phyloP scores from a whole-genome alignment of 2,797 vertebrate genomes.

The Thaleichthys pacificus region DNA sequence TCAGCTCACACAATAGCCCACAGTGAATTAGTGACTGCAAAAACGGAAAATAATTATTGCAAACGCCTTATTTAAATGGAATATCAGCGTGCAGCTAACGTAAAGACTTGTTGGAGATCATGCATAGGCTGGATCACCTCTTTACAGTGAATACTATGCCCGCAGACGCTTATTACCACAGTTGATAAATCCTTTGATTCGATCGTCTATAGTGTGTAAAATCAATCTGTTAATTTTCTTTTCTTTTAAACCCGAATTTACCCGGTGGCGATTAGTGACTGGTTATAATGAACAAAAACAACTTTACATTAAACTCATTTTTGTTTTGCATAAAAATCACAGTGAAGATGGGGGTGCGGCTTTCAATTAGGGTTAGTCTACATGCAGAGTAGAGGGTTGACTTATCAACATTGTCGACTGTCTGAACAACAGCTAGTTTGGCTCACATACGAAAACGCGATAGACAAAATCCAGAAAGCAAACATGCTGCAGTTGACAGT shows the following conservation, averaged over 20 bases:
- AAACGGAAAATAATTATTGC: too few species aligned
- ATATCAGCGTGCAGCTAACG: not conserved
- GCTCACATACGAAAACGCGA: slow-evolving; percentile 23
- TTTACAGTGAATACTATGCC: slow-evolving; percentile 52
- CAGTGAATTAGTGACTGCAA: not conserved
- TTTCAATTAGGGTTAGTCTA: slow-evolving; percentile 44
- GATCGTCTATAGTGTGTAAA: not conserved
- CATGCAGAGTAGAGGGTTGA: slow-evolving; percentile 45
- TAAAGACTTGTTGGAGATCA: not conserved
- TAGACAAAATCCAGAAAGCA: not conserved
- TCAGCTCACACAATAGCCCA: not conserved
- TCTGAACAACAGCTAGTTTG: slow-evolving; percentile 36
- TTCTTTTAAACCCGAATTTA: not conserved
- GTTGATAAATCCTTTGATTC: slow-evolving; percentile 48
- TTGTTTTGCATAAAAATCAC: slow-evolving; percentile 9
- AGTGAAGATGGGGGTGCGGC: slow-evolving; percentile 45
- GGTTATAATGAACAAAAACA: not conserved
- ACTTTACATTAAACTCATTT: not conserved
- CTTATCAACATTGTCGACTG: slow-evolving; percentile 56
- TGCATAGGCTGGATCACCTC: not conserved
- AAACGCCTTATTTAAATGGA: not conserved
- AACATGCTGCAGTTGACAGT: not conserved
- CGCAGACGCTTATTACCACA: slow-evolving; percentile 51
- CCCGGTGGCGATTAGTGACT: not conserved
- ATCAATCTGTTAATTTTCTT: not conserved